Evolutionary conservation across 2,113 vertebrate genomes (phyloP).

Genomic region (Sapayoa aenigma): DNA sequence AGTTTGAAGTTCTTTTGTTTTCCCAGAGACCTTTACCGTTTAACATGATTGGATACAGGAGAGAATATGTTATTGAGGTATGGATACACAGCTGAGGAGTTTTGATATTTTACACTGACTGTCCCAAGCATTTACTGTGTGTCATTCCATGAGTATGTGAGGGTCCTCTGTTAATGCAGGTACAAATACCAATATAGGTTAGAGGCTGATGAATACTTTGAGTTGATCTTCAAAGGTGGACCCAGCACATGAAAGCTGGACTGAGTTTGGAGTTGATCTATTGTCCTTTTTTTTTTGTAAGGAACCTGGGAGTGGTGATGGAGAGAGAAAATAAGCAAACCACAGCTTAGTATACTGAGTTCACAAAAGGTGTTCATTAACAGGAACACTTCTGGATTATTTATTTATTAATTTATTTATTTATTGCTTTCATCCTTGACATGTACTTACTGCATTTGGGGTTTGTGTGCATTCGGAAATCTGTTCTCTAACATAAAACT

Average conservation of each 20-base stretch:
- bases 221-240: neutral
- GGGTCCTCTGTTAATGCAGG: neutral
- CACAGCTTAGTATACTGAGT: neutral
- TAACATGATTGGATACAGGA: neutral
- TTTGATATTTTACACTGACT: neutral
- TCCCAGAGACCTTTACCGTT: neutral
- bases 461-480: neutral
- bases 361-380: neutral
- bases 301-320: fast-evolving
- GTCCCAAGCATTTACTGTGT: neutral
- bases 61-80: neutral
- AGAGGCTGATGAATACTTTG: neutral
- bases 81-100: neutral
- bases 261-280: neutral
- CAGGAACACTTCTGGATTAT: neutral
- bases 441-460: neutral
- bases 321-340: neutral
- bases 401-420: neutral
- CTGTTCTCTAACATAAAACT: neutral
- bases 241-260: neutral
- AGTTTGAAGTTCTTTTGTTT: neutral
- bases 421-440: neutral
- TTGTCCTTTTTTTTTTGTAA: neutral
- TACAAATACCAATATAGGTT: neutral
- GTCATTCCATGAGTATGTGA: neutral